Evolutionary conservation across 2,113 vertebrate species (phyloP).

Genomic region (Mastomys natalensis): DNA sequence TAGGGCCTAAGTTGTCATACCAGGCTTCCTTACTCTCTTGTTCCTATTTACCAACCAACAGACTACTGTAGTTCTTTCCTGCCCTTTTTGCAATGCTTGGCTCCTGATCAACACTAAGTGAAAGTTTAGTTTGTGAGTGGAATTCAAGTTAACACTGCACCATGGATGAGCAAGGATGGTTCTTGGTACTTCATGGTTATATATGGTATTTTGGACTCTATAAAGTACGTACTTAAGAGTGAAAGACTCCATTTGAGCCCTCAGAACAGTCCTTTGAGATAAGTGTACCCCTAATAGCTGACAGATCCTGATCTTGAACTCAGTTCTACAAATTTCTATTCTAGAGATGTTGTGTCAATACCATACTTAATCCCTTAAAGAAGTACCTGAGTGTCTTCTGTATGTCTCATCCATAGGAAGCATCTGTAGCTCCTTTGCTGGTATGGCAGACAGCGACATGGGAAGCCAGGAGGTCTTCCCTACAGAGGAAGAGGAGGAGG

Average conservation of each 20-base stretch:
- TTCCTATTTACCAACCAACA: neutral
- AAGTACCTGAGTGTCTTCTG: constrained; percentile 62
- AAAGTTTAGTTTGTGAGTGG: constrained; percentile 11
- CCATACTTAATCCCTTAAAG: constrained; percentile 61
- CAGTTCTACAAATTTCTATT: constrained; percentile 58
- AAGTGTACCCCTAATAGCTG: constrained; percentile 30
- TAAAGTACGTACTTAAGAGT: neutral
- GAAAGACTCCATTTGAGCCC: constrained; percentile 18
- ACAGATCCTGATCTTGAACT: constrained; percentile 62
- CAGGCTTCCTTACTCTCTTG: neutral
- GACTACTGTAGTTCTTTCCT: neutral
- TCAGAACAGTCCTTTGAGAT: constrained; percentile 46
- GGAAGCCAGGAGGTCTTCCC: constrained; percentile 84
- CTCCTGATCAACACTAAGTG: neutral
- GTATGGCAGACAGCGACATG: constrained; percentile 81
- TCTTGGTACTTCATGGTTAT: neutral
- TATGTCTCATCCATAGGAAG: constrained; percentile 82
- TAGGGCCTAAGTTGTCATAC: neutral
- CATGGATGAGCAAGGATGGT: neutral
- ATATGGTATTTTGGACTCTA: neutral
- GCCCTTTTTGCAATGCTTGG: neutral
- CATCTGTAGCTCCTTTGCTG: constrained; percentile 84
- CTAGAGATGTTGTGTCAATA: constrained; percentile 18
- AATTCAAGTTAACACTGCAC: constrained; percentile 6
- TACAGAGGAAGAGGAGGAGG: constrained; percentile 83